Base-by-base conservation (phyloP, 2,888 invertebrate species). In the Ischnus inquisitorius region DNA sequence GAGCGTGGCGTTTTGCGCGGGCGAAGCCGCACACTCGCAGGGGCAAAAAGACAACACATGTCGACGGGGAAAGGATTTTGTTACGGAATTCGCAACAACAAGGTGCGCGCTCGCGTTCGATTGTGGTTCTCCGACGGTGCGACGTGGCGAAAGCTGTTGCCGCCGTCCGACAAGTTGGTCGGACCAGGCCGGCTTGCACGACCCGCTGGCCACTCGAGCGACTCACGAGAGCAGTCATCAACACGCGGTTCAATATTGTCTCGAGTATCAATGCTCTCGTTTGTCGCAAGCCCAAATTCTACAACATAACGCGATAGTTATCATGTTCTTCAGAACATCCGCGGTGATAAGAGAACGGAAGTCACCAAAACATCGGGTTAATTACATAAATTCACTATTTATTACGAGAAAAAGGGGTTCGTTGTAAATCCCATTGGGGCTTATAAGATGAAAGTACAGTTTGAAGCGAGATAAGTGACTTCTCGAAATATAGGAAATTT, bases 81-180 rank as follows among this genome's bases (percentile, higher is more conserved):
- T 22, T 22, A 12, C 19, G 54, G 3, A 22, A 54, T 22, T 22
- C 22, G 10, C 12, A 3, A 22, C 10, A 22, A 22, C 22, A 12
- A 54, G 54, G 22, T 22, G 19, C n/a, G 54, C 22, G 54, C 3
- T 4, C 54, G 19, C 22, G 54, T 54, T 54, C 19, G 54, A 54
- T 54, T 54, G 54, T 22, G 54, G 54, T 54, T 12, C 34, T 34
- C 4, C 19, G 22, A 22, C 54, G 12, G 8, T 54, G 19, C 12
- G 19, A 8, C 8, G 54, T 12, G 22, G 54, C 10, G 54, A 54
- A 54, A 22, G 54, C 54, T 54, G 54, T 54, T 54, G 54, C 54
- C 22, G 22, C 22, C 3, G 22, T 19, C 22, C 54, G 54, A 3
- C 54, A 12, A 12, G 54, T 19, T 54, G 54, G 19, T 54, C 22